Evolutionary conservation across 2,888 invertebrate genomes (phyloP), one percentile per base, ranked within the genome.

Genomic region (Eudemis profundana): DNA sequence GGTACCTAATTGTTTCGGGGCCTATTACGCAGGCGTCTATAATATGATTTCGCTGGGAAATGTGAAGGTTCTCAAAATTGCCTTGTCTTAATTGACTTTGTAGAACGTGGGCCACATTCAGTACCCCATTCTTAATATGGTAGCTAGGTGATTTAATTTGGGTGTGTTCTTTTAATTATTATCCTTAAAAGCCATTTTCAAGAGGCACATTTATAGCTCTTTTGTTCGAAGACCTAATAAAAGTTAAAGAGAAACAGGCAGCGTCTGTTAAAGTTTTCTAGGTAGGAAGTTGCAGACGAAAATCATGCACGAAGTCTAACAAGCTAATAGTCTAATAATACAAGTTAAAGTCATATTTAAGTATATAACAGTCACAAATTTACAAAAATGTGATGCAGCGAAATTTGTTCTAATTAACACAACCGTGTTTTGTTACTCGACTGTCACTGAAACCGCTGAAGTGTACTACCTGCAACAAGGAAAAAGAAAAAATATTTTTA

Each of bases 1-100:
- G 42, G 51, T 15, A 29, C 51, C 51, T 62, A 67, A 67, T 67
- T 62, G 67, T 59, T 62, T 67, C 50, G 62, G 59, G 53, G 21
- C 63, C 42, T 40, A 63, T 67, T 59, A 67, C 57, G 57, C 46
- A 33, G 53, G 47, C 63, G 33, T 27, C 49, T 57, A 51, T 64
- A 59, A 51, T 59, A 59, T 64, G 50, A 66, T 62, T 61, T 56
- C 38, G 19, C 61, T 44, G 33, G 42, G 19, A 66, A 62, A 57
- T 66, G 66, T 42, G 50, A 61, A 66, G 66, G 66, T 61, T 56
- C 36, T 40, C 56, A 50, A 56, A 56, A 66, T 61, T 61, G 49
- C 49, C 51, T 61, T 38, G 61, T 50, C 56, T 59, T 59, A 64
- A 64, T 64, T 64, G 40, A 59, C 50, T 64, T 59, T 50, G 42